Evolutionary conservation across 2,888 invertebrate genomes (phyloP), one percentile per base, ranked within the genome.

Genomic region (Brachynemurus nebulosus): DNA sequence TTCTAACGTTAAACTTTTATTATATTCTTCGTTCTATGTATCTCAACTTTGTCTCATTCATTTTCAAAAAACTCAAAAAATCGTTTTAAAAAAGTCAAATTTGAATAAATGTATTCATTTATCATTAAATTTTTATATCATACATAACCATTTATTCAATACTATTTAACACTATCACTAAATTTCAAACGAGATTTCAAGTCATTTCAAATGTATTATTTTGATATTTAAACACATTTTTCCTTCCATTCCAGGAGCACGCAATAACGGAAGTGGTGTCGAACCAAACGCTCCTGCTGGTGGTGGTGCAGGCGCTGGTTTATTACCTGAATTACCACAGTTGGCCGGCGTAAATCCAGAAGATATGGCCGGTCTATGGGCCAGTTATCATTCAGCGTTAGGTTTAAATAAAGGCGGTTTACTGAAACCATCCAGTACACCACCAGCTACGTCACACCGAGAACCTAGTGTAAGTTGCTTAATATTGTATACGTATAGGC

Each of bases 321-420:
- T 67, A 25, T 62, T 69, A 34, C 65, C 67, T 23, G 70, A 65
- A 55, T 54, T 71, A 49, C 69, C 70, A 12, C 57, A 63, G 12
- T 63, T 69, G 33, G 62, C 66, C 33, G 66, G 66, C 11, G 75
- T 76, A 8, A 61, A 62, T n/a, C 66, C 69, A 27, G 80, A 80
- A 61, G 80, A 80, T 59, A 80, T 86, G 72, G 84, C 85, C 2
- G 83, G 84, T 25, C 69, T 86, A n/a, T 88, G 86, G 86, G 84
- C 86, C 4, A 84, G 85, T 47, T 86, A 86, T 63, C 82, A 83
- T 65, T 80, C 79, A 54, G 84, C 86, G 1, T 66, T 86, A 57
- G 83, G 83, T 2, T 68, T 84, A 40, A 80, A 80, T 54, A 75
- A 69, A 52, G 63, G 63, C 44, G 62, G 64, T 17, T 18, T 37